These are phyloP conservation scores for Stenoptilia bipunctidactyla DNA, from an alignment of 2,888 invertebrate species.

Conservation along the genomic window DNA sequence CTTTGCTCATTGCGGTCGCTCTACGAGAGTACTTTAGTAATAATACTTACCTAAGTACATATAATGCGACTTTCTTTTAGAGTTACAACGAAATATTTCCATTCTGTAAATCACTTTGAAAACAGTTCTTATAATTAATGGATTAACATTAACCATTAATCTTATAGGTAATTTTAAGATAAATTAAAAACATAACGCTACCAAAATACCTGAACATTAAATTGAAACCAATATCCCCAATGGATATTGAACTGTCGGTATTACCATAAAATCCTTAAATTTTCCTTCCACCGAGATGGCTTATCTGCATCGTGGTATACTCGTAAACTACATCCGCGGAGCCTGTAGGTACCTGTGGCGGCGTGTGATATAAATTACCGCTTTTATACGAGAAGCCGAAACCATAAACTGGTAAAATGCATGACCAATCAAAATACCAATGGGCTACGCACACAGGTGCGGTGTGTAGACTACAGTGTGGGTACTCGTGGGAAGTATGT, in stretches of 20 bases:
- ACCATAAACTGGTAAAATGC: slow-evolving; percentile 69
- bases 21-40: no score
- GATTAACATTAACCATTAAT: no score
- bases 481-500: slow-evolving; percentile 10
- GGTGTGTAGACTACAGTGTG: slow-evolving; percentile 12
- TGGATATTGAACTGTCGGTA: neutral
- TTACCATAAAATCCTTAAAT: neutral
- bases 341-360: slow-evolving; percentile 36
- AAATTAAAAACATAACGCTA: no score
- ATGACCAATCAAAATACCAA: slow-evolving; percentile 72
- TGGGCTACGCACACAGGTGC: slow-evolving; percentile 43
- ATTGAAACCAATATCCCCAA: neutral
- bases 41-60: no score
- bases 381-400: slow-evolving; percentile 54
- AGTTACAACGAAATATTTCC: no score
- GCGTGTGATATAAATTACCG: slow-evolving; percentile 48
- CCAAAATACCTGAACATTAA: neutral
- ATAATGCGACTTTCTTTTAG: no score
- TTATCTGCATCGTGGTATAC: slow-evolving; percentile 29
- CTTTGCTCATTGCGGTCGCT: no score
- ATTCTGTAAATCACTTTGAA: no score
- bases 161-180: no score
- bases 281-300: slow-evolving; percentile 17
- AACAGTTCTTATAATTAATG: no score
- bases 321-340: slow-evolving; percentile 32